Evolutionary conservation across 1,140 invertebrate species (phyloP).

Genomic region (Drosophila novamexicana): DNA sequence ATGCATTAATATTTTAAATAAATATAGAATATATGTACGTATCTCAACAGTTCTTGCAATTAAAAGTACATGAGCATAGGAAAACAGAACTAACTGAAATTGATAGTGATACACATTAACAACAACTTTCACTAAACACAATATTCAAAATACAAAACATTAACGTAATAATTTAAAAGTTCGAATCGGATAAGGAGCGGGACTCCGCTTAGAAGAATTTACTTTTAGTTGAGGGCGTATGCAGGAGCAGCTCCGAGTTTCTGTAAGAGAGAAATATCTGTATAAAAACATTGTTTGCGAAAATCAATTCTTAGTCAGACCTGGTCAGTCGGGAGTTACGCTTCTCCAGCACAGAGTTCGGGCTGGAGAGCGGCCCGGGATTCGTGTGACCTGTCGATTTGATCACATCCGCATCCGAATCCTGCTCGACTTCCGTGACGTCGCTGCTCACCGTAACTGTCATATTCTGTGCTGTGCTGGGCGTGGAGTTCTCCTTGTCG

Average conservation of each 20-base stretch:
- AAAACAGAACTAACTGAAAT: no score
- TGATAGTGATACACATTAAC: no score
- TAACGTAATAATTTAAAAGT: neutral
- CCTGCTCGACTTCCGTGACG: neutral
- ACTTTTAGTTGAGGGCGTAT: slow-evolving; percentile 57
- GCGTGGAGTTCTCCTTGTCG: slow-evolving; percentile 19
- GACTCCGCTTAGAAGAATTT: slow-evolving; percentile 63
- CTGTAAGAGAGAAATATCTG: slow-evolving; percentile 36
- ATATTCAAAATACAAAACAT: slow-evolving; percentile 3
- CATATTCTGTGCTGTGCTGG: neutral
- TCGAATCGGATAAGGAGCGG: neutral
- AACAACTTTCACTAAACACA: neutral
- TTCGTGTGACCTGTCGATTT: neutral
- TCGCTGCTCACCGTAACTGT: neutral
- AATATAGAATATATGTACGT: no score
- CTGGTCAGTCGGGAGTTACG: slow-evolving; percentile 31
- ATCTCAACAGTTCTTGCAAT: no score
- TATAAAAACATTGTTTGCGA: neutral
- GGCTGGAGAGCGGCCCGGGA: neutral
- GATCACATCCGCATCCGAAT: neutral
- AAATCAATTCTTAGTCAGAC: slow-evolving; percentile 6
- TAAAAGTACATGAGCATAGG: no score
- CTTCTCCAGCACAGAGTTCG: neutral
- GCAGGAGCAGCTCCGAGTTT: slow-evolving; percentile 47
- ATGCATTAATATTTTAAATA: no score